Evolutionary conservation across 2,888 invertebrate species (phyloP), one percentile per base, ranked within the genome.

Genomic region (Clivina fossor): DNA sequence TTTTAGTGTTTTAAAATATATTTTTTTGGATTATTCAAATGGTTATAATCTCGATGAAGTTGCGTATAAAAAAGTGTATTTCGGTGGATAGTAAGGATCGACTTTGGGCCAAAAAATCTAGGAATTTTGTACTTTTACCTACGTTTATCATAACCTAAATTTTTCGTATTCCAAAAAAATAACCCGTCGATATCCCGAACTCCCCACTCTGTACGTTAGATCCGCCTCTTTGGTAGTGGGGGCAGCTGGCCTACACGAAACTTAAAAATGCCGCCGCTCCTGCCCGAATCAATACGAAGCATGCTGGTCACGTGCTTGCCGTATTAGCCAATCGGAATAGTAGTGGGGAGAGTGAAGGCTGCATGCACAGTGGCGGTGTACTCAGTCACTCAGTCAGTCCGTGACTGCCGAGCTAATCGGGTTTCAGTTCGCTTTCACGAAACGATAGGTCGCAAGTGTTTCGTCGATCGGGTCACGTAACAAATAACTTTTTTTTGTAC

Each of bases 181-280:
- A 38, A 37, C 40, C 55, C 55, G 55, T 55, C 55, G 47, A 55
- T 55, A 55, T 55, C 55, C 55, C 55, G 28, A 24, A 30, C n/a
- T 35, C 55, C 46, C 55, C 44, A 60, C 58, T 46, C 58, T 54
- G 53, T n/a, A n/a, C 38, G 46, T 48, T 50, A 57, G 60, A 60
- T 56, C 59, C 61, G 59, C 63, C 58, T 41, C 53, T 48, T 24
- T 19, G 26, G 41, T 26, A 41, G 60, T 60, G 60, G 58, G 61
- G 59, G 60, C 49, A 57, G 55, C 22, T 66, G 65, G 64, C 68
- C 71, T 67, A 37, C 68, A 67, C 67, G 67, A 74, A 84, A 85
- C 81, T 85, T 85, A 85, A 85, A 85, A 86, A 85, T 85, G 84
- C 85, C 85, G 85, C 85, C 85, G 84, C 83, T 80, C 80, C 81